phyloP scores from a whole-genome alignment of 2,113 vertebrate species.

The Rhinogobius similis region DNA sequence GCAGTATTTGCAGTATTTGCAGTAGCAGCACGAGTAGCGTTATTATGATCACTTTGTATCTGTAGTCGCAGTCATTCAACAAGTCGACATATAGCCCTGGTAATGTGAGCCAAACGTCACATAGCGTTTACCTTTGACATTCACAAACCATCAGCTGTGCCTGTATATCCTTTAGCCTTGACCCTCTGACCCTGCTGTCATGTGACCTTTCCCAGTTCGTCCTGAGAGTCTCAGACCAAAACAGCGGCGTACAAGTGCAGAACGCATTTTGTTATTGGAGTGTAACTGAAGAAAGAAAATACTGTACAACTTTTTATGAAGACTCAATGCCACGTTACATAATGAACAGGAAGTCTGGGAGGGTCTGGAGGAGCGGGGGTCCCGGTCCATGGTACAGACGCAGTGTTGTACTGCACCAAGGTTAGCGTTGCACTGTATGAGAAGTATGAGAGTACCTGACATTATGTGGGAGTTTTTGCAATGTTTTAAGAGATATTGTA shows the following conservation, averaged over 20 bases:
- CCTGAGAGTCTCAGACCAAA: not conserved
- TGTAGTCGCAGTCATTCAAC: conserved; percentile 17
- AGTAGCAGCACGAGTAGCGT: not conserved
- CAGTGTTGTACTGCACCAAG: conserved; percentile 25
- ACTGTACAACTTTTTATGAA: not conserved
- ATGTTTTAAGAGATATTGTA: not conserved
- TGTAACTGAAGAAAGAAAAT: not conserved
- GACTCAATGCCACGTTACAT: conserved; percentile 22
- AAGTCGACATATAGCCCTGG: not conserved
- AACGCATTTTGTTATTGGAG: not conserved
- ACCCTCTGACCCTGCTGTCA: conserved; percentile 30
- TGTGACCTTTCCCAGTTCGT: conserved; percentile 30
- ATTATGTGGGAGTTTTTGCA: not conserved
- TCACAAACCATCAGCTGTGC: conserved; percentile 48
- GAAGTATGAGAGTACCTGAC: not conserved
- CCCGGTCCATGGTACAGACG: conserved; percentile 5
- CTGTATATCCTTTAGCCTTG: conserved; percentile 49
- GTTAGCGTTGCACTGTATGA: conserved; percentile 31
- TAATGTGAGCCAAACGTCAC: conserved; percentile 17
- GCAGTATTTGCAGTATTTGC: not conserved
- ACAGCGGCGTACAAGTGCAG: not conserved
- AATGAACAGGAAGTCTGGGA: conserved; percentile 20
- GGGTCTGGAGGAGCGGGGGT: not conserved
- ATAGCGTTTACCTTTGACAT: conserved; percentile 23
- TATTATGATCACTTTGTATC: not conserved